Evolutionary conservation across 1,140 invertebrate genomes (phyloP).

Genomic region (Cotesia glomerata): DNA sequence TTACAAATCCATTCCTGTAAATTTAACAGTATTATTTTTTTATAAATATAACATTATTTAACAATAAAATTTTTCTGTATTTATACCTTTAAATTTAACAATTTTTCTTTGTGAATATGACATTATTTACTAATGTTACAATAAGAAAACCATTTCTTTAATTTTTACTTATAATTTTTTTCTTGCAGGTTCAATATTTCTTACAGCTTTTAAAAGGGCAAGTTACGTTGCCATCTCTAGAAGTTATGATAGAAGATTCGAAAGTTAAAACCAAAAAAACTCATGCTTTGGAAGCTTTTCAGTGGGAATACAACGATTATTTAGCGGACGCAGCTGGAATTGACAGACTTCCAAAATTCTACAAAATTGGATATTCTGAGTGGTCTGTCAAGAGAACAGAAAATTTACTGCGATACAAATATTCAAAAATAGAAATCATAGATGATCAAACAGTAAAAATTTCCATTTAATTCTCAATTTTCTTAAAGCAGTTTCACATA

Average conservation of each 20-base stretch:
- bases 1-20: too few relatives aligned
- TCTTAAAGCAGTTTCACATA: too few relatives aligned
- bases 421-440: constrained; percentile 20
- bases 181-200: constrained; percentile 66
- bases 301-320: constrained; percentile 52
- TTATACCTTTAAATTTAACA: too few relatives aligned
- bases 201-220: constrained; percentile 63
- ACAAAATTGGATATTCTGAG: constrained; percentile 40
- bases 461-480: background rate
- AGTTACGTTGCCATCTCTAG: constrained; percentile 59
- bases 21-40: too few relatives aligned
- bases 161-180: too few relatives aligned
- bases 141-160: too few relatives aligned
- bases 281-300: constrained; percentile 43
- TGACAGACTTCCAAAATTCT: constrained; percentile 43
- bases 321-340: constrained; percentile 45
- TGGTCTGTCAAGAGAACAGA: constrained; percentile 34
- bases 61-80: too few relatives aligned
- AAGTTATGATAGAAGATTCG: constrained; percentile 48
- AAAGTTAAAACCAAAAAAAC: constrained; percentile 38
- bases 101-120: too few relatives aligned
- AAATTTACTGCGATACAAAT: constrained; percentile 48
- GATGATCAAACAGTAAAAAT: constrained; percentile 12
- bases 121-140: too few relatives aligned
- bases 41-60: too few relatives aligned